Conservation (phyloP, 2,888 invertebrate genomes). For the Beris chalybata region DNA sequence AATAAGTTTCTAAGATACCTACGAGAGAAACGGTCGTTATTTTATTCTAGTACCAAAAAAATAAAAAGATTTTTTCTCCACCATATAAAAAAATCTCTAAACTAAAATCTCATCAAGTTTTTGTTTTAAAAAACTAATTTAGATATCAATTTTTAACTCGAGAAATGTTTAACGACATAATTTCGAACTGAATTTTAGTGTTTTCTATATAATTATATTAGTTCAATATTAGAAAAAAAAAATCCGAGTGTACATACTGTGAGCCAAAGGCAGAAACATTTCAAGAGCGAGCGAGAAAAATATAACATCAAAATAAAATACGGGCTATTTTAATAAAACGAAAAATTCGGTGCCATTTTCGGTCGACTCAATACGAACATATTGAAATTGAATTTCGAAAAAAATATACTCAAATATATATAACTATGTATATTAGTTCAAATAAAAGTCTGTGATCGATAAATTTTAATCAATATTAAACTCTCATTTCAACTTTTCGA, state of each 20-base stretch:
- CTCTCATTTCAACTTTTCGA: slow-evolving; percentile 29
- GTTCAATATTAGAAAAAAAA: too few relatives aligned
- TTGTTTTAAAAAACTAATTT: slow-evolving; percentile 1
- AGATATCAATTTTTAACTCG: not conserved
- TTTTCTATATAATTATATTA: not conserved
- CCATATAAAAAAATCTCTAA: slow-evolving; percentile 16
- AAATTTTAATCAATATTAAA: slow-evolving; percentile 37
- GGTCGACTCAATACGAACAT: slow-evolving; percentile 1
- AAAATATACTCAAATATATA: not conserved
- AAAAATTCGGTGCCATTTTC: not conserved
- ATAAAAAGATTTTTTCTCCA: slow-evolving; percentile 28
- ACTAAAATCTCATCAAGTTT: slow-evolving; percentile 7
- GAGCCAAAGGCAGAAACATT: not conserved
- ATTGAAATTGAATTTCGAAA: slow-evolving; percentile 19
- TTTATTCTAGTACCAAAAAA: slow-evolving; percentile 40
- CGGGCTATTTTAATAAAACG: not conserved
- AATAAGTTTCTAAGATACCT: slow-evolving; percentile 57
- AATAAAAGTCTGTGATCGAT: slow-evolving; percentile 37
- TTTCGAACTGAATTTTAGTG: not conserved
- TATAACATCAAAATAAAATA: slow-evolving; percentile 15
- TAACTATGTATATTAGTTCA: slow-evolving; percentile 21
- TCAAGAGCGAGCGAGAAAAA: slow-evolving; percentile 4
- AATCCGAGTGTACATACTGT: too few relatives aligned
- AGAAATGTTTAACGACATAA: slow-evolving; percentile 14
- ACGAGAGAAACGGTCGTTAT: slow-evolving; percentile 51